These are phyloP conservation scores for Dichetophora obliterata DNA, from an alignment of 2,888 invertebrate genomes.

Conservation along the genomic window DNA sequence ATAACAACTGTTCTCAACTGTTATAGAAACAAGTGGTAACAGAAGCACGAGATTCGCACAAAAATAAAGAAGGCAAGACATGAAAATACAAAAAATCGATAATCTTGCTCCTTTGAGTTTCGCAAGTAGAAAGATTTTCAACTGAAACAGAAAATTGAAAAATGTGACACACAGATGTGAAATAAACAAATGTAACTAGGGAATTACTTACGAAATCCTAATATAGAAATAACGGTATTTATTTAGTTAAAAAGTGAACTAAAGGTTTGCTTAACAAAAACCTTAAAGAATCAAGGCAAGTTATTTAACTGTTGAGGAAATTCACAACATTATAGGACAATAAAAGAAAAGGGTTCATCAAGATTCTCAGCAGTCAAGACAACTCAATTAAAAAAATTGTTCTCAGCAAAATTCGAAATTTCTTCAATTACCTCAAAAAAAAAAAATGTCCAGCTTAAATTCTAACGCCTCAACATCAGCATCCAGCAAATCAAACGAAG, in stretches of 20 bases:
- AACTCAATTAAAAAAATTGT: no score
- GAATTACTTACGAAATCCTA: not conserved
- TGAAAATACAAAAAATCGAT: slow-evolving; percentile 35
- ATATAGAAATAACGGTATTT: not conserved
- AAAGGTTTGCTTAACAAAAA: no score
- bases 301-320: not conserved
- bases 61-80: not conserved
- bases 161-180: not conserved
- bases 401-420: no score
- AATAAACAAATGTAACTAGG: no score
- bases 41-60: not conserved
- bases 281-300: no score
- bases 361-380: no score
- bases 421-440: no score
- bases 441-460: no score
- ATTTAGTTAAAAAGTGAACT: not conserved
- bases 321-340: not conserved
- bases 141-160: not conserved
- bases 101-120: slow-evolving; percentile 1
- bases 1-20: not conserved
- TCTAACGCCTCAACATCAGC: no score
- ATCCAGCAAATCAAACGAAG: no score
- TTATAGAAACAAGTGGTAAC: not conserved
- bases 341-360: not conserved
- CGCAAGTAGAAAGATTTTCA: slow-evolving; percentile 1